Evolutionary conservation across 30 jellyfish, hydroid and myxozoan species (phyloP), one percentile per base, ranked within the genome.

Genomic region (Aurelia sp.): DNA sequence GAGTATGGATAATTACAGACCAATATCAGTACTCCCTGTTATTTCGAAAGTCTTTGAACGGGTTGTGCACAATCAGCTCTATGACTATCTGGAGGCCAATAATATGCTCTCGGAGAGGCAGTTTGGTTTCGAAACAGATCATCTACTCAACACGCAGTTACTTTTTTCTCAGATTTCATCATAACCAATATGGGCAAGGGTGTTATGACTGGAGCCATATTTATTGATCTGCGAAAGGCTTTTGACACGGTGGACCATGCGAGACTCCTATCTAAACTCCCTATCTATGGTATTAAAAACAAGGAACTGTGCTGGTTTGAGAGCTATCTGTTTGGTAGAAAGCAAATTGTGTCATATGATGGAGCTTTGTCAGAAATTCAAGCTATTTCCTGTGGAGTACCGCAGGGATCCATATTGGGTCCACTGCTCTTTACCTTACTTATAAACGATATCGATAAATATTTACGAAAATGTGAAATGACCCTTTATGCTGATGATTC

Each of bases 21-120:
- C 92, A 33, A 69, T 83, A 30, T 83, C 87, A 50, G 92, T 71
- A 9, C 92, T 83, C 88, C 71, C 92, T 12, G 92, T 69, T 83
- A 8, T 83, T 6, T 83, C 89, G 7, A 83, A 83, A 72, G 69
- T 71, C 87, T 27, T 68, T 33, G 80, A 83, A 40, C 81, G 82
- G 70, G 87, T 69, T 6, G 92, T 71, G 51, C 79, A 72, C 30
- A 50, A 83, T 4, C 92, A 83, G 87, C 82, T 83, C 13, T 57
- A 72, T 83, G 82, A 72, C 80, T 59, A 83, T 83, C 70, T 83
- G 5, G 80, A 71, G 17, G 87, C 53, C n/a, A 69, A 70, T 72
- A 83, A 72, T 5, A 16, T 83, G 82, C 80, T 69, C 22, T 68
- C 92, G 47, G 69, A 57, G 64, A 12, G 81, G 31, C 92, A 83